A percentile compares a stretch with the other conserved stretches of the same genome.
These are phyloP conservation scores for Paramuricea clavata DNA, from an alignment of 92 coral and sea anemone species.

Conservation along the genomic window DNA sequence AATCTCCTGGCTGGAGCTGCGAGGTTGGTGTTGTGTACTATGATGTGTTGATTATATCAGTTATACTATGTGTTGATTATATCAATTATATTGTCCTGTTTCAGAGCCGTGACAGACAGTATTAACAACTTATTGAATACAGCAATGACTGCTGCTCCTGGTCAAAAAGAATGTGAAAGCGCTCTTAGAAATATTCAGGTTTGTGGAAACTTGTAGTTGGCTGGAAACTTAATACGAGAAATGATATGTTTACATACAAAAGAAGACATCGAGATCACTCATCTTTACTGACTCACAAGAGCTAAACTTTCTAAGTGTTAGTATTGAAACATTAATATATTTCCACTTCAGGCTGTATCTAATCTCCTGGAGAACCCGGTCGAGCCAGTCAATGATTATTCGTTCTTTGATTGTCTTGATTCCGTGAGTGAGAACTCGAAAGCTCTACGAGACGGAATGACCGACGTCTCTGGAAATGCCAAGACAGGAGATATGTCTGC, in stretches of 20 bases:
- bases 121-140: slow-evolving; percentile 94
- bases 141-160: slow-evolving; percentile 99
- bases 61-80: neutral
- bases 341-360: slow-evolving; percentile 79
- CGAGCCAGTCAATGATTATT: slow-evolving; percentile 93
- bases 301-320: no score
- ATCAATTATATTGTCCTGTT: neutral
- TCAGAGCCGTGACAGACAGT: slow-evolving; percentile 97
- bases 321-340: no score
- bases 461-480: slow-evolving; percentile 82
- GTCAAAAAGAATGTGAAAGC: slow-evolving; percentile 98
- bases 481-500: slow-evolving; percentile 90
- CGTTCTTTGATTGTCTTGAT: slow-evolving; percentile 96
- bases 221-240: no score
- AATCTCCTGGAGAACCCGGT: slow-evolving; percentile 95
- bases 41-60: neutral
- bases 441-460: slow-evolving; percentile 94
- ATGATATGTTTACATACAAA: neutral
- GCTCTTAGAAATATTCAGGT: slow-evolving; percentile 98
- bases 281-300: no score
- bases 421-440: slow-evolving; percentile 83
- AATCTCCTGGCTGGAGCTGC: slow-evolving; percentile 97
- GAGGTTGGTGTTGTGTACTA: slow-evolving; percentile 62
- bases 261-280: no score
- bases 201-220: neutral